These are phyloP conservation scores for Brenthis ino DNA, from an alignment of 2,888 invertebrate genomes.

Conservation along the genomic window DNA sequence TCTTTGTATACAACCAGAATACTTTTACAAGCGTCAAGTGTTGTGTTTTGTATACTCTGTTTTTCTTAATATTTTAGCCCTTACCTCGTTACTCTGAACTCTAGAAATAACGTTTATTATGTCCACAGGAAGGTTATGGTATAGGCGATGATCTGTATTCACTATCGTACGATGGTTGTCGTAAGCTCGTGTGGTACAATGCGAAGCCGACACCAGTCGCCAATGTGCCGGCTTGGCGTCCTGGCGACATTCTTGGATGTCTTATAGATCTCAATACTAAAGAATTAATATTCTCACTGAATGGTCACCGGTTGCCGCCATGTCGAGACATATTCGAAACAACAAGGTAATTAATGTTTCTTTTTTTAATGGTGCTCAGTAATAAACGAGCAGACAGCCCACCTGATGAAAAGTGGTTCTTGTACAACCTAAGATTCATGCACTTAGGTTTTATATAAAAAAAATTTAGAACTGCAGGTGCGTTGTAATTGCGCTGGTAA, in stretches of 20 bases:
- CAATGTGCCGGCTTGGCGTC: slow-evolving; percentile 86
- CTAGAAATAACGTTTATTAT: not conserved
- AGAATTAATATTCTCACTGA: slow-evolving; percentile 91
- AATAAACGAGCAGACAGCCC: too few species aligned
- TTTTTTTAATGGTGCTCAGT: too few species aligned
- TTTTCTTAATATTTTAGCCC: too few species aligned
- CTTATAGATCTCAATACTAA: slow-evolving; percentile 88
- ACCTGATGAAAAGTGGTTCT: too few species aligned
- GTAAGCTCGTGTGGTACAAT: slow-evolving; percentile 94
- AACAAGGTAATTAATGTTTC: slow-evolving; percentile 82
- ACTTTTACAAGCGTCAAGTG: too few species aligned
- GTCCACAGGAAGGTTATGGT: slow-evolving; percentile 93
- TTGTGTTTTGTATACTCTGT: too few species aligned
- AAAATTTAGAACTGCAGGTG: too few species aligned
- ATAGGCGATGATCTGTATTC: slow-evolving; percentile 96
- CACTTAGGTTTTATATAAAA: too few species aligned
- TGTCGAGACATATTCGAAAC: slow-evolving; percentile 89
- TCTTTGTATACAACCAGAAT: too few species aligned
- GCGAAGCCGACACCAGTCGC: slow-evolving; percentile 86
- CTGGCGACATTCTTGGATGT: slow-evolving; percentile 93
- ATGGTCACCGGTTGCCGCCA: slow-evolving; percentile 87
- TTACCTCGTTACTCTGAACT: too few species aligned
- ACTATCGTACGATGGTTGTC: slow-evolving; percentile 95
- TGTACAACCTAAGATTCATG: too few species aligned
- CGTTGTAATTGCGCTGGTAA: too few species aligned